Conservation (phyloP, 2,888 invertebrate genomes). For the Tortricodes alternella region DNA sequence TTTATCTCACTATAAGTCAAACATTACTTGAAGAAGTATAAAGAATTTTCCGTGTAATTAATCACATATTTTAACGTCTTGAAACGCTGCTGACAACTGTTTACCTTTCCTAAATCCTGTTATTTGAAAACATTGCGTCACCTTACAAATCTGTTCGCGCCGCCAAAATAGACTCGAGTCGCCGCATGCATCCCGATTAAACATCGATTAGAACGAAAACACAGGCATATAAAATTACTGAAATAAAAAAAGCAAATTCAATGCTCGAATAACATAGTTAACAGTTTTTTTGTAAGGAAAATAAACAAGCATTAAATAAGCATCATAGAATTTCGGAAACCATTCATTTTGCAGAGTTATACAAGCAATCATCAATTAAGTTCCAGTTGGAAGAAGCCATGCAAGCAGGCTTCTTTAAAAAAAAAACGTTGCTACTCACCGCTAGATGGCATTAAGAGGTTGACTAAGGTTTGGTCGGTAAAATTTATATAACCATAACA, state of each 20-base stretch:
- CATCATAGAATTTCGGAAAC: background rate
- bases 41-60: constrained; percentile 24
- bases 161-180: constrained; percentile 20
- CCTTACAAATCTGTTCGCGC: constrained; percentile 27
- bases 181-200: constrained; percentile 42
- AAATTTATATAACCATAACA: background rate
- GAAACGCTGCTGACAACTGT: constrained; percentile 29
- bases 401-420: no score
- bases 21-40: constrained; percentile 11
- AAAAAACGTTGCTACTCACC: constrained; percentile 66
- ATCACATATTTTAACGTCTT: constrained; percentile 28
- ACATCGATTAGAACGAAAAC: constrained; percentile 56
- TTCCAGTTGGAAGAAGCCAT: background rate
- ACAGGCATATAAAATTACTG: constrained; percentile 63
- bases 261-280: constrained; percentile 64
- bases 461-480: background rate
- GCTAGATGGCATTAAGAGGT: constrained; percentile 60
- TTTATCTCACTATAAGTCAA: constrained; percentile 25
- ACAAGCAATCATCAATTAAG: background rate
- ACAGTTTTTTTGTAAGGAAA: constrained; percentile 3
- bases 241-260: constrained; percentile 68
- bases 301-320: constrained; percentile 4
- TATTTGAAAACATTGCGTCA: constrained; percentile 37
- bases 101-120: constrained; percentile 34
- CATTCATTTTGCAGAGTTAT: no score